Base-by-base conservation (phyloP, 2,888 invertebrate species). In the Pherbina coryleti region DNA sequence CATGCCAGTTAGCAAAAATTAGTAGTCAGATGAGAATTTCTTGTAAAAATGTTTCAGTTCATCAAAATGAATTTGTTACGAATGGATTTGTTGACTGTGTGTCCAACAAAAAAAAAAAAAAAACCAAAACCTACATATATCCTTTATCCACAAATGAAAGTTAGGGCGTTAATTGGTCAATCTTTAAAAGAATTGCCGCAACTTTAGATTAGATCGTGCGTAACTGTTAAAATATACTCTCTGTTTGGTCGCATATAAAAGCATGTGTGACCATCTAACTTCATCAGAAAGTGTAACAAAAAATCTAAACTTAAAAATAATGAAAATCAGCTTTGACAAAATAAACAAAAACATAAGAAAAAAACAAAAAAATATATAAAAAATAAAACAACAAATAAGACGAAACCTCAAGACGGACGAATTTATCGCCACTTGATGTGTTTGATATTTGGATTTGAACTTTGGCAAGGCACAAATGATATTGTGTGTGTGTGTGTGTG, bases 401-500 rank as follows among this genome's bases (percentile, higher is more conserved):
- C 9, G 53, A 14, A 53, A 53, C 7, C 22, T 25, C 25, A 49
- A 31, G 44, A 69, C 44, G 28, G 19, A 28, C 70, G 31, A 53
- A 70, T 70, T 70, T 70, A 70, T 53, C 70, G 70, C 22, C 70
- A 70, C 70, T 70, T 70, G 28, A 28, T 44, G 22, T 19, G 49
- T 67, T 44, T 60, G 2, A 17, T 53, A 1, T 70, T 53, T 51
- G 53, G 49, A 44, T 51, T 51, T 51, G 69, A 51, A 14, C 11
- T 34, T 49, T 44, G 44, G 44, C 67, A 22, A 49, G 22, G n/a
- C 60, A 69, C 28, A 25, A 69, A 49, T 22, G 22, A 19, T 44
- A 22, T n/a, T 17, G 8, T 19, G 11, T 19, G 19, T 49, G 14
- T 22, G 11, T 19, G 44, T 19, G 11, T 34, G 11, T 11, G 25